Percentiles rank a stretch among this genome's conserved stretches.
These are phyloP conservation scores for Sympetrum striolatum DNA, from an alignment of 2,888 invertebrate species.

Conservation along the genomic window DNA sequence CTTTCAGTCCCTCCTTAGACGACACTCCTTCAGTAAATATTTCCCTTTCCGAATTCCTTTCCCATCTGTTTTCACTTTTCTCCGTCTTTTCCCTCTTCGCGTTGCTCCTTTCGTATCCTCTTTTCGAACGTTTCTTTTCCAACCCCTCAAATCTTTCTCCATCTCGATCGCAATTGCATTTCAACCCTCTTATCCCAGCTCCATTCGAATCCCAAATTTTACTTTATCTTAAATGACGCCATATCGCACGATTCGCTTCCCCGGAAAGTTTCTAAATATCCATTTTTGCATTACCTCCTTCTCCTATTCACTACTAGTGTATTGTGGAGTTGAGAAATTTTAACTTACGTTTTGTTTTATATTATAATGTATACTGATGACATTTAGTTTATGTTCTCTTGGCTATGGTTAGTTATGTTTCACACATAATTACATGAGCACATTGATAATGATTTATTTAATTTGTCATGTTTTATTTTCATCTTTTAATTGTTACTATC, in stretches of 20 bases:
- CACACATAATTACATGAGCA: no score
- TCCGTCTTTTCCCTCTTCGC: not conserved
- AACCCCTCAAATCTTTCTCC: not conserved
- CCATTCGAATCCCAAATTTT: not conserved
- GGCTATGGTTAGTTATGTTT: no score
- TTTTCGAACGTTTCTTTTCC: not conserved
- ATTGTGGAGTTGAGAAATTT: no score
- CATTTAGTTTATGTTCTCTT: no score
- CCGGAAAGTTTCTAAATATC: not conserved
- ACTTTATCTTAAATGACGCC: not conserved
- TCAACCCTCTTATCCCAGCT: not conserved
- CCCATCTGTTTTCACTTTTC: not conserved
- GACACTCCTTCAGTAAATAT: not conserved
- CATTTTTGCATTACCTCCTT: not conserved
- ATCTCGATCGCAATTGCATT: not conserved
- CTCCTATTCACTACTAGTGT: not conserved
- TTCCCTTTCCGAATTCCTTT: not conserved
- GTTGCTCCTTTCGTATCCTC: not conserved
- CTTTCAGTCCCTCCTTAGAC: not conserved
- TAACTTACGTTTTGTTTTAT: no score
- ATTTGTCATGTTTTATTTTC: no score
- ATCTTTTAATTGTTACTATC: no score
- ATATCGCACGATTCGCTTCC: not conserved
- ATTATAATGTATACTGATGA: no score
- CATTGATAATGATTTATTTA: no score